Evolutionary conservation across 2,888 invertebrate species (phyloP).

Genomic region (Sinotaia quadrata): DNA sequence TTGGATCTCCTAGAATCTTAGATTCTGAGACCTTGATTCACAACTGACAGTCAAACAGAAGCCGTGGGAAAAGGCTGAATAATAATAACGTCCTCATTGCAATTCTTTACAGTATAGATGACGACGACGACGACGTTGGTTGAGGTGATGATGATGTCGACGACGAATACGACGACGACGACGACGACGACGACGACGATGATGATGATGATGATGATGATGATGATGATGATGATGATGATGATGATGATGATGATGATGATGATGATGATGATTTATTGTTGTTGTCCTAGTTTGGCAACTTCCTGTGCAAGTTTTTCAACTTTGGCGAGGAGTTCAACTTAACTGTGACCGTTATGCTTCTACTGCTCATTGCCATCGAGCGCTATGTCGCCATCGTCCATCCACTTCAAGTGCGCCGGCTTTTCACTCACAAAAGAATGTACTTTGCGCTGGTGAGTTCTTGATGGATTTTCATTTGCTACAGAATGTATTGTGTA

Average conservation of each 20-base stretch:
- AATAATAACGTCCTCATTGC: no score
- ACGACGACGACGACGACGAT: no score
- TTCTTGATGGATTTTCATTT: not conserved
- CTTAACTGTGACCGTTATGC: slow-evolving; percentile 91
- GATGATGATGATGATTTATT: no score
- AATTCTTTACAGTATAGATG: no score
- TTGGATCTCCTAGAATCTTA: no score
- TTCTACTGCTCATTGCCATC: slow-evolving; percentile 80
- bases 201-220: slow-evolving; percentile 1
- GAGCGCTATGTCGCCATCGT: slow-evolving; percentile 67
- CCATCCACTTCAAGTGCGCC: slow-evolving; percentile 88
- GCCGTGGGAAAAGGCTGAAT: no score
- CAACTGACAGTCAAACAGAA: no score
- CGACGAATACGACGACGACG: no score
- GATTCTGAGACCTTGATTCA: no score
- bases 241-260: slow-evolving; percentile 1
- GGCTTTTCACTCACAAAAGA: slow-evolving; percentile 82
- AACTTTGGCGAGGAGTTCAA: slow-evolving; percentile 90
- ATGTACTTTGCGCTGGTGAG: slow-evolving; percentile 77
- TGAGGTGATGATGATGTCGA: no score
- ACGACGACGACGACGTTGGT: no score
- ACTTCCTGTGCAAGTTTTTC: slow-evolving; percentile 86
- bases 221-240: slow-evolving; percentile 1
- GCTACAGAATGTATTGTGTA: slow-evolving; percentile 1
- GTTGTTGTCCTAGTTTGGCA: no score